A percentile compares a stretch with the other conserved stretches of the same genome.
phyloP scores from a whole-genome alignment of 2,888 invertebrate species.

The Polylopha cassiicola region DNA sequence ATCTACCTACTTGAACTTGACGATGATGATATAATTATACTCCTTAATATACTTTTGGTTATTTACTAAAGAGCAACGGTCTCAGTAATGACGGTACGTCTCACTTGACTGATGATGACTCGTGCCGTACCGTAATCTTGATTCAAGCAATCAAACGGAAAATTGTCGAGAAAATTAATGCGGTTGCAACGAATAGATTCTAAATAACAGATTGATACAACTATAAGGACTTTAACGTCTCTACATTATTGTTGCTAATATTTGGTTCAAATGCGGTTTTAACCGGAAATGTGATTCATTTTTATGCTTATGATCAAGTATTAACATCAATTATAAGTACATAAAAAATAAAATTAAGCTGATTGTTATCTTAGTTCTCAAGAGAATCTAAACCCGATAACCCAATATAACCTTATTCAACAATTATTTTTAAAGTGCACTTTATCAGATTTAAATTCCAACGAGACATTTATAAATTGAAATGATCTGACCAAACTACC shows the following conservation, averaged over 20 bases:
- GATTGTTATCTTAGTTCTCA: slow-evolving; percentile 55
- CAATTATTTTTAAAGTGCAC: slow-evolving; percentile 54
- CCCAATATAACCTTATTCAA: too few species aligned
- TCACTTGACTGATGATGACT: slow-evolving; percentile 49
- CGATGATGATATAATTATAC: slow-evolving; percentile 12
- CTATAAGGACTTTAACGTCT: too few species aligned
- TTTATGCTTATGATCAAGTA: too few species aligned
- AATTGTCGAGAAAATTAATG: slow-evolving; percentile 55
- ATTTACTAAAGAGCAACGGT: slow-evolving; percentile 13
- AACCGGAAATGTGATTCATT: slow-evolving; percentile 1
- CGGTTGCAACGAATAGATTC: too few species aligned
- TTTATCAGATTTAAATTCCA: slow-evolving; percentile 59
- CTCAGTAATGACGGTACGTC: slow-evolving; percentile 25
- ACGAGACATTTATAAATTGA: slow-evolving; percentile 51
- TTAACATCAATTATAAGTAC: too few species aligned
- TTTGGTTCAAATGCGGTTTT: slow-evolving; percentile 15
- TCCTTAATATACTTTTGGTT: slow-evolving; percentile 7
- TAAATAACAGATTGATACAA: too few species aligned
- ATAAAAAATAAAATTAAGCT: too few species aligned
- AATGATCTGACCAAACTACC: slow-evolving; percentile 37
- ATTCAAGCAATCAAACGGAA: slow-evolving; percentile 62
- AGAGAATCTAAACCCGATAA: too few species aligned
- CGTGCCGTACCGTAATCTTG: slow-evolving; percentile 58
- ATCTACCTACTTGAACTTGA: slow-evolving; percentile 9
- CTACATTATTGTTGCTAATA: slow-evolving; percentile 8